A percentile compares a stretch with the other conserved stretches of the same genome.
Evolutionary conservation across 2,797 vertebrate genomes (phyloP).

Genomic region (Sebastes oblongus): DNA sequence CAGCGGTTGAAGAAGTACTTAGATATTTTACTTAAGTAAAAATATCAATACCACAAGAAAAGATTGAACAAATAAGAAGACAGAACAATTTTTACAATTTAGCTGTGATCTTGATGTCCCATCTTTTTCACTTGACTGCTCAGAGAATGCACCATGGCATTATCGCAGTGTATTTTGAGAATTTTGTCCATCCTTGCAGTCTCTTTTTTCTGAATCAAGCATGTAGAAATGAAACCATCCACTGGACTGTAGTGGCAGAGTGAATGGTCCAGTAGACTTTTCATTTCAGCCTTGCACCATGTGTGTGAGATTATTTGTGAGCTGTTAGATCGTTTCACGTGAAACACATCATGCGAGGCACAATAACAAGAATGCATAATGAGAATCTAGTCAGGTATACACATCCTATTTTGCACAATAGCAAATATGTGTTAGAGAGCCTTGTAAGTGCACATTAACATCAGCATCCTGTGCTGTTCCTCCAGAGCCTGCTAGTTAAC

Average conservation of each 20-base stretch:
- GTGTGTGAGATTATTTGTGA: neutral
- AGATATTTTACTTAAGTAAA: too few species aligned
- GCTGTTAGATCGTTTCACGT: constrained; percentile 11
- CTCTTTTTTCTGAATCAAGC: neutral
- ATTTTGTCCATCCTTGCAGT: neutral
- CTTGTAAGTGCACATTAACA: constrained; percentile 1
- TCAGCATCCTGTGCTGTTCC: neutral
- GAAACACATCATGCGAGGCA: constrained; percentile 1
- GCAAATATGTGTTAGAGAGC: neutral
- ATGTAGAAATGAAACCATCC: constrained; percentile 2
- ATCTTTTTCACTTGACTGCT: neutral
- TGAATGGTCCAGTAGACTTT: neutral
- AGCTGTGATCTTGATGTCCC: neutral
- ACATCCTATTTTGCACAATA: neutral
- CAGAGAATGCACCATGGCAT: neutral
- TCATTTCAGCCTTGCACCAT: neutral
- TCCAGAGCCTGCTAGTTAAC: neutral
- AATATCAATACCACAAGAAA: neutral
- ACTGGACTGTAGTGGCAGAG: neutral
- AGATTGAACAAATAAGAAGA: neutral
- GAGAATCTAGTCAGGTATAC: constrained; percentile 1
- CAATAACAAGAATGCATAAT: constrained; percentile 14
- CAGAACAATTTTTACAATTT: neutral
- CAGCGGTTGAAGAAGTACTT: too few species aligned
- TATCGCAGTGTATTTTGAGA: neutral